Conservation (phyloP, 2,797 vertebrate genomes). For the Sebastes wilsoni region DNA sequence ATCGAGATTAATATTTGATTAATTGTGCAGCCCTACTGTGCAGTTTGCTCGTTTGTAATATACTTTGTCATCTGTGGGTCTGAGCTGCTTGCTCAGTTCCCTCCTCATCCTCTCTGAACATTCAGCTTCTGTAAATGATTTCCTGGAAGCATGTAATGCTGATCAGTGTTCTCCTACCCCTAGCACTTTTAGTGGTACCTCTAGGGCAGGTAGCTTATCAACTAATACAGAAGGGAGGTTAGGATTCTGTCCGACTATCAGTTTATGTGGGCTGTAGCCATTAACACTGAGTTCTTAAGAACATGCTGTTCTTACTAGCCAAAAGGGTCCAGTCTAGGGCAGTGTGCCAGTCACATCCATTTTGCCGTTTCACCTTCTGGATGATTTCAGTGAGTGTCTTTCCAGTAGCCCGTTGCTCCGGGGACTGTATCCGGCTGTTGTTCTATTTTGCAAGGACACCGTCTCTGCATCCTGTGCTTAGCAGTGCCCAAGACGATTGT, state of each 20-base stretch:
- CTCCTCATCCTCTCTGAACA: too few relatives aligned
- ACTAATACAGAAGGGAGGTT: not conserved
- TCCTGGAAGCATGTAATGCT: not conserved
- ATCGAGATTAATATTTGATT: too few relatives aligned
- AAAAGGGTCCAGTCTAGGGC: not conserved
- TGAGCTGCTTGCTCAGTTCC: not conserved
- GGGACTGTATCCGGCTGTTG: not conserved
- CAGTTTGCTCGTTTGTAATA: not conserved
- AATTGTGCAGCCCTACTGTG: too few relatives aligned
- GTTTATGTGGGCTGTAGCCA: accelerated
- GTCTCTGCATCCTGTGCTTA: too few relatives aligned
- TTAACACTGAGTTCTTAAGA: not conserved
- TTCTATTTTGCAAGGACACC: too few relatives aligned
- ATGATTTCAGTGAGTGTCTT: not conserved
- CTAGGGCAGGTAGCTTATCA: not conserved
- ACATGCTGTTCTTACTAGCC: not conserved
- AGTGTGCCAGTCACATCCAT: not conserved
- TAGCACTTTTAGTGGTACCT: not conserved
- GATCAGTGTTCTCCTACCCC: not conserved
- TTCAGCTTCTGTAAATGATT: not conserved
- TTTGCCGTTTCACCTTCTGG: not conserved
- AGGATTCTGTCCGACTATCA: not conserved
- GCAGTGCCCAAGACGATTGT: too few relatives aligned
- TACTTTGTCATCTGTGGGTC: not conserved
- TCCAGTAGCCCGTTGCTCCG: not conserved